These are phyloP conservation scores for Caenorhabditis macrosperma DNA, from an alignment of 2,888 invertebrate genomes.

Conservation along the genomic window DNA sequence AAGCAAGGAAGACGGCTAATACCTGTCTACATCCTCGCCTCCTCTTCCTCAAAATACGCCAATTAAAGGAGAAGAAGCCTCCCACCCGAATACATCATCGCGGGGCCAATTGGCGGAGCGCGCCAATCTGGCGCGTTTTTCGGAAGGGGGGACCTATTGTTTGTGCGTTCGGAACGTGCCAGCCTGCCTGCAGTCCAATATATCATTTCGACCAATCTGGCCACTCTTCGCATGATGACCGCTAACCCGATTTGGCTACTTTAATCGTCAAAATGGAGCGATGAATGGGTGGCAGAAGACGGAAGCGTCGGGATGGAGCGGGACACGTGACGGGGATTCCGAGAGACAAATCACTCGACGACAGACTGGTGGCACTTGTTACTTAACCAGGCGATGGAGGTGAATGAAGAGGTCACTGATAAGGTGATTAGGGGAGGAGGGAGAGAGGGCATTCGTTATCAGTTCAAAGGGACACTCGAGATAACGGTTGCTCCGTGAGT, in stretches of 20 bases:
- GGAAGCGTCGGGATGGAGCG: neutral
- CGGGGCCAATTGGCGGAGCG: constrained; percentile 17
- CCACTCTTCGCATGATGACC: constrained; percentile 23
- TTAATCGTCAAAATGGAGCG: constrained; percentile 17
- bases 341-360: constrained; percentile 6
- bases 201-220: constrained; percentile 56
- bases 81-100: constrained; percentile 4
- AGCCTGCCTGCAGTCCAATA: constrained; percentile 14
- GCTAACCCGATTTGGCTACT: constrained; percentile 44
- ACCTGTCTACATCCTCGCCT: constrained; percentile 24
- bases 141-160: constrained; percentile 22
- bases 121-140: constrained; percentile 56
- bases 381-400: neutral
- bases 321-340: neutral
- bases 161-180: constrained; percentile 18
- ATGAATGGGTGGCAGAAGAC: neutral
- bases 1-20: constrained; percentile 15
- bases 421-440: neutral
- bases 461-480: neutral
- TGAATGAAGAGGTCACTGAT: constrained; percentile 4
- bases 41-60: constrained; percentile 51
- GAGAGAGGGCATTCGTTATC: neutral
- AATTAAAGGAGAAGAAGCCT: constrained; percentile 41
- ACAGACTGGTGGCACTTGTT: constrained; percentile 18
- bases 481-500: neutral